Conservation (phyloP, 2,113 vertebrate genomes). For the Oncorhynchus kisutch region DNA sequence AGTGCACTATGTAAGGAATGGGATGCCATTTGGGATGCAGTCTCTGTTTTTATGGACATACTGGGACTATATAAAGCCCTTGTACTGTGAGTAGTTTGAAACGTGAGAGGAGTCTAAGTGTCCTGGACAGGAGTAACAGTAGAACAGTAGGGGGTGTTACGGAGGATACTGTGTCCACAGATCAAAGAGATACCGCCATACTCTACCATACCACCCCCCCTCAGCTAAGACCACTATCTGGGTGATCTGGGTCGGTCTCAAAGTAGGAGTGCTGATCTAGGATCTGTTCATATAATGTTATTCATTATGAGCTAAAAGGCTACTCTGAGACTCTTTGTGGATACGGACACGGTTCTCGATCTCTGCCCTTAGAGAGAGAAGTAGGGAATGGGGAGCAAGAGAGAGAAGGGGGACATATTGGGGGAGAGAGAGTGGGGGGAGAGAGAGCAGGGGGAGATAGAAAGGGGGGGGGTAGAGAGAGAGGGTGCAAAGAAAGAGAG, state of each 20-base stretch:
- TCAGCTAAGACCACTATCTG: background rate
- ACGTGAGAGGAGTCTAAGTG: background rate
- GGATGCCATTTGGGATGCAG: background rate
- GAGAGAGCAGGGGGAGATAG: too few relatives aligned
- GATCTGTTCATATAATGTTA: too few relatives aligned
- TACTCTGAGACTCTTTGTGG: too few relatives aligned
- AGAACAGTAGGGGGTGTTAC: background rate
- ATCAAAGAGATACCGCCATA: background rate
- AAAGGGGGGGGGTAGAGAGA: background rate
- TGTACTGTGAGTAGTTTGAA: background rate
- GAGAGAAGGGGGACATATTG: too few relatives aligned
- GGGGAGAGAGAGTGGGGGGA: too few relatives aligned
- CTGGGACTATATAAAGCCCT: constrained; percentile 3
- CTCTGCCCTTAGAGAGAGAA: too few relatives aligned
- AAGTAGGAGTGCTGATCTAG: too few relatives aligned
- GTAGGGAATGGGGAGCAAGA: too few relatives aligned
- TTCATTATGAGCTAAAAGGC: too few relatives aligned
- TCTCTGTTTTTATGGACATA: constrained; percentile 42
- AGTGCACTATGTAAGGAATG: too few relatives aligned
- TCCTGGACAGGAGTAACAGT: background rate
- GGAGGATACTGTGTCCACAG: background rate
- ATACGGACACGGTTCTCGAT: too few relatives aligned
- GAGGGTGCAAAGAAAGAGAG: background rate
- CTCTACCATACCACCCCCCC: background rate
- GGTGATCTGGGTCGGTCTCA: too few relatives aligned